Conservation (phyloP, 2,797 vertebrate genomes). For the Myotis planiceps region DNA sequence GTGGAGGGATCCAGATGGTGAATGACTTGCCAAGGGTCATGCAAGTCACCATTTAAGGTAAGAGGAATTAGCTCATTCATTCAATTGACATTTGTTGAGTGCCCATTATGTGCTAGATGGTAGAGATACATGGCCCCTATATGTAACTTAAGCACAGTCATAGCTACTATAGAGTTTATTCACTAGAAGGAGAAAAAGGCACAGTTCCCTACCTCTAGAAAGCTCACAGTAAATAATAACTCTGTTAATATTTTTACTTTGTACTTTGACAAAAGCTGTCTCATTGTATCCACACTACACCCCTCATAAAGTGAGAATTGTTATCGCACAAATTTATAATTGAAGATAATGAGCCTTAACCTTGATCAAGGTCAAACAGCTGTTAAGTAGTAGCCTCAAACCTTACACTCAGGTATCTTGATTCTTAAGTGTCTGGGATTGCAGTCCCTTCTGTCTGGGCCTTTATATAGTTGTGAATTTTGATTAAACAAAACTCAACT, state of each 20-base stretch:
- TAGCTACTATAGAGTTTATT: background rate
- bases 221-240: background rate
- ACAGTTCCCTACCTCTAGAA: background rate
- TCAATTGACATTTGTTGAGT: background rate
- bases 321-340: background rate
- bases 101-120: background rate
- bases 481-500: background rate
- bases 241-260: background rate
- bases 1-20: background rate
- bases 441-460: background rate
- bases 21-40: conserved; percentile 23
- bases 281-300: background rate
- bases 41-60: background rate
- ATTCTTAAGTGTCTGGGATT: background rate
- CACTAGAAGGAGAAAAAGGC: background rate
- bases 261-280: background rate
- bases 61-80: conserved; percentile 1
- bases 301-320: background rate
- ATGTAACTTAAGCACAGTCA: background rate
- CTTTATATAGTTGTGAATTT: background rate
- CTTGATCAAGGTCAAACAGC: background rate
- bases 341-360: background rate
- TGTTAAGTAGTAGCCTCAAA: background rate
- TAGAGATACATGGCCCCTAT: background rate
- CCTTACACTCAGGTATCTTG: background rate